A percentile compares a stretch with the other conserved stretches of the same genome.
Evolutionary conservation across 1,140 invertebrate genomes (phyloP).

Genomic region (Drosophila varians): DNA sequence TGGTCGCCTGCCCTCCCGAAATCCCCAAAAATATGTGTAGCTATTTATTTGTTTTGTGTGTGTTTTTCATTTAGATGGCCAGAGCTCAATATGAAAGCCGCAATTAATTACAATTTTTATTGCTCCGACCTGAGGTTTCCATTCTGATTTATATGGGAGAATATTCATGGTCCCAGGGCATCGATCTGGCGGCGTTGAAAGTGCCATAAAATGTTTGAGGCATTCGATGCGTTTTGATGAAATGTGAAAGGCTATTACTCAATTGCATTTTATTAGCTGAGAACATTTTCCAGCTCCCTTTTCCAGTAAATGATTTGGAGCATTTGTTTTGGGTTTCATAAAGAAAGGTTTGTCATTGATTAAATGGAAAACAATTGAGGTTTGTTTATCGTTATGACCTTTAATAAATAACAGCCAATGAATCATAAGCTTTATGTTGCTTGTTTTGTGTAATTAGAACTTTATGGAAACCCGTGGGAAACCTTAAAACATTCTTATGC

Average conservation of each 20-base stretch:
- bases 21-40: constrained; percentile 36
- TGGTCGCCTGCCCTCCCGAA: constrained; percentile 10
- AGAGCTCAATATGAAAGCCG: constrained; percentile 47
- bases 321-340: constrained; percentile 4
- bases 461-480: background rate
- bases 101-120: constrained; percentile 81
- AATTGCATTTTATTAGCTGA: constrained; percentile 73
- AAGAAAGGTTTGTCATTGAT: background rate
- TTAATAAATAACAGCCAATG: background rate
- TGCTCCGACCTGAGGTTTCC: constrained; percentile 65
- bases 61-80: constrained; percentile 45
- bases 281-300: constrained; percentile 36
- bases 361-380: constrained; percentile 19
- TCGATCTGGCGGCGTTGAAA: constrained; percentile 48
- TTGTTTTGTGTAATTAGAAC: background rate
- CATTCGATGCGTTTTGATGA: constrained; percentile 63
- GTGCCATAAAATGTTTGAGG: constrained; percentile 69
- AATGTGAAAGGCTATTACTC: constrained; percentile 71
- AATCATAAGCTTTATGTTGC: background rate
- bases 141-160: constrained; percentile 77
- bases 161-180: constrained; percentile 15
- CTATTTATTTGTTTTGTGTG: constrained; percentile 63
- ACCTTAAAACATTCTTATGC: background rate
- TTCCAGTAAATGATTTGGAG: constrained; percentile 20
- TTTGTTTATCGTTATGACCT: constrained; percentile 15